Conservation (phyloP, 2,888 invertebrate species). For the Protonemura montana region DNA sequence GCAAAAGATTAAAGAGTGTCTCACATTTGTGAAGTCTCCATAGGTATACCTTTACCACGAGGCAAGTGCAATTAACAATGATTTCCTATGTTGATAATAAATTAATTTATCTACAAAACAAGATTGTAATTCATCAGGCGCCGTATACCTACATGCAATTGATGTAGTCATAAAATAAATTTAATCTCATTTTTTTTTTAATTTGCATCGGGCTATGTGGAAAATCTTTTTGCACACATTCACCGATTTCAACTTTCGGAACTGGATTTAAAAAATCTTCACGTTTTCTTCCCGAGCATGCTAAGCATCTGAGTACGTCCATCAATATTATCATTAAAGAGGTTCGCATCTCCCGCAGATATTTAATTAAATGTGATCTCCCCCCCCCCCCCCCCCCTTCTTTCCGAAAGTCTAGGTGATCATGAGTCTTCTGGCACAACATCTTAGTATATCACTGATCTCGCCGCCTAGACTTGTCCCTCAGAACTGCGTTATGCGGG, state of each 20-base stretch:
- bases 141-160: background rate
- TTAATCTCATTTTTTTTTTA: background rate
- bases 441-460: no score
- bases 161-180: background rate
- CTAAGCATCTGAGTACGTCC: background rate
- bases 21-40: background rate
- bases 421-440: no score
- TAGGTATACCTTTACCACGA: background rate
- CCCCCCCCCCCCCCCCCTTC: background rate
- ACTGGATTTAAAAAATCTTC: background rate
- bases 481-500: no score
- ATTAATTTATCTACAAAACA: constrained; percentile 8
- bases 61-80: constrained; percentile 9
- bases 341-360: background rate
- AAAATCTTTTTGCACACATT: background rate
- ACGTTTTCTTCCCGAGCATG: background rate
- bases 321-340: background rate
- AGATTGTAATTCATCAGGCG: background rate
- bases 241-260: background rate
- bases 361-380: background rate
- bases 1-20: constrained; percentile 20
- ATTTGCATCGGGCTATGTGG: background rate
- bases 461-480: no score
- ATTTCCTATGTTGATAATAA: constrained; percentile 21
- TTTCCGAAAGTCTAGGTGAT: no score